A percentile compares a stretch with the other conserved stretches of the same genome.
phyloP scores from a whole-genome alignment of 1,140 invertebrate genomes.

The Calephelis virginiensis region DNA sequence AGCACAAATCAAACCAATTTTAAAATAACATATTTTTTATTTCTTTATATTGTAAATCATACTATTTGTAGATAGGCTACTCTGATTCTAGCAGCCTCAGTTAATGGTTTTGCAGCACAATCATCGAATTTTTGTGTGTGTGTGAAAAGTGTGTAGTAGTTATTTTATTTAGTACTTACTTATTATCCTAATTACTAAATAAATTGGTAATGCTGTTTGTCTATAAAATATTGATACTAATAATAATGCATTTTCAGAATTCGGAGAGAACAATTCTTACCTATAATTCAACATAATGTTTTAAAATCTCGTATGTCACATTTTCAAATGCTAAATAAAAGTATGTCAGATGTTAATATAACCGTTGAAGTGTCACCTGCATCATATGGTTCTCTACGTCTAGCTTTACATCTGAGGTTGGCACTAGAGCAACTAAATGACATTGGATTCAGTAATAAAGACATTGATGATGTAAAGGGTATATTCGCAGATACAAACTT shows the following conservation, averaged over 20 bases:
- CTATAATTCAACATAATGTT: slow-evolving; percentile 90
- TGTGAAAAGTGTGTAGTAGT: neutral
- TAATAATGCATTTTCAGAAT: slow-evolving; percentile 67
- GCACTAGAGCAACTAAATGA: slow-evolving; percentile 86
- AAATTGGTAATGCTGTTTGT: neutral
- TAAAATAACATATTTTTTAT: too few species aligned
- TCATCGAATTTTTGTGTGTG: too few species aligned
- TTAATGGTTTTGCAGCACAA: too few species aligned
- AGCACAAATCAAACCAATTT: too few species aligned
- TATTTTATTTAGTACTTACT: neutral
- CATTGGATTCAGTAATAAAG: slow-evolving; percentile 94
- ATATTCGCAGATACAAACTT: slow-evolving; percentile 98
- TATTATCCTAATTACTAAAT: neutral
- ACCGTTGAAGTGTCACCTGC: slow-evolving; percentile 81
- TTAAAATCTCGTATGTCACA: slow-evolving; percentile 88
- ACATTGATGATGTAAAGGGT: slow-evolving; percentile 97
- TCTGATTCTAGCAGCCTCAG: too few species aligned
- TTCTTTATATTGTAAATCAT: too few species aligned
- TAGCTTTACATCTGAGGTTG: slow-evolving; percentile 89
- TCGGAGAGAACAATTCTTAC: slow-evolving; percentile 86
- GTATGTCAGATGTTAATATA: slow-evolving; percentile 79
- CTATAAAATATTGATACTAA: slow-evolving; percentile 15
- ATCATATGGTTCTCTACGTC: slow-evolving; percentile 84
- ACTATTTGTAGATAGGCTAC: too few species aligned
- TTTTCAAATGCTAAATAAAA: slow-evolving; percentile 81